Evolutionary conservation across 2,797 vertebrate genomes (phyloP).

Genomic region (Coranthus polyacanthus): DNA sequence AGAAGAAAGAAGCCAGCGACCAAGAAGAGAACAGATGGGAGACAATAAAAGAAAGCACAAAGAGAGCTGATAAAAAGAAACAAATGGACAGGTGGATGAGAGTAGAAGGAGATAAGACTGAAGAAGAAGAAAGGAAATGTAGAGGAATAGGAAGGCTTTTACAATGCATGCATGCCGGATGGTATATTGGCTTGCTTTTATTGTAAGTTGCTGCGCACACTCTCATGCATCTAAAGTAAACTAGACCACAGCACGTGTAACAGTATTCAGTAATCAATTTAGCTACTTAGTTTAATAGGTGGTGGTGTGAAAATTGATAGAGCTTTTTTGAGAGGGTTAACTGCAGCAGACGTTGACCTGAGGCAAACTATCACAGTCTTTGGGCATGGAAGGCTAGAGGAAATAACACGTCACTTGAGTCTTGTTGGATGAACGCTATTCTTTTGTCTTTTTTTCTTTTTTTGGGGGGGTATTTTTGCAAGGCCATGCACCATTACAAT

Average conservation of each 20-base stretch:
- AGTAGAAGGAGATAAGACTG: constrained; percentile 42
- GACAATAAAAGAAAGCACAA: constrained; percentile 51
- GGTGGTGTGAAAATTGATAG: too few species aligned
- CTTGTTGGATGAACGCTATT: too few species aligned
- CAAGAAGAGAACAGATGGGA: constrained; percentile 57
- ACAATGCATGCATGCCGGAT: constrained; percentile 31
- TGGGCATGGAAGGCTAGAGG: too few species aligned
- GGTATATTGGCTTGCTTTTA: constrained; percentile 37
- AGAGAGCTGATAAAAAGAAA: constrained; percentile 58
- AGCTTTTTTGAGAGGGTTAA: too few species aligned
- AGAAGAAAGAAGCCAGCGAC: constrained; percentile 53
- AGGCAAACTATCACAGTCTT: too few species aligned
- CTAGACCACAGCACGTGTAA: background rate
- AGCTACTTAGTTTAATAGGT: too few species aligned
- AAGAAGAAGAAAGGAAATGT: constrained; percentile 34
- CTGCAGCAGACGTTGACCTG: too few species aligned
- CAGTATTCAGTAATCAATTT: too few species aligned
- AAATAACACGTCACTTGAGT: too few species aligned
- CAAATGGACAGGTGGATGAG: constrained; percentile 56
- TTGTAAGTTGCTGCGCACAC: constrained; percentile 19
- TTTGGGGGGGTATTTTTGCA: too few species aligned
- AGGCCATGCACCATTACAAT: too few species aligned
- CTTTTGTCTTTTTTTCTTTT: too few species aligned
- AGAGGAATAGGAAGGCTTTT: constrained; percentile 44
- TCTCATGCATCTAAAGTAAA: constrained; percentile 4